Conservation (phyloP, 1,140 invertebrate genomes). For the Calliphora vicina region DNA sequence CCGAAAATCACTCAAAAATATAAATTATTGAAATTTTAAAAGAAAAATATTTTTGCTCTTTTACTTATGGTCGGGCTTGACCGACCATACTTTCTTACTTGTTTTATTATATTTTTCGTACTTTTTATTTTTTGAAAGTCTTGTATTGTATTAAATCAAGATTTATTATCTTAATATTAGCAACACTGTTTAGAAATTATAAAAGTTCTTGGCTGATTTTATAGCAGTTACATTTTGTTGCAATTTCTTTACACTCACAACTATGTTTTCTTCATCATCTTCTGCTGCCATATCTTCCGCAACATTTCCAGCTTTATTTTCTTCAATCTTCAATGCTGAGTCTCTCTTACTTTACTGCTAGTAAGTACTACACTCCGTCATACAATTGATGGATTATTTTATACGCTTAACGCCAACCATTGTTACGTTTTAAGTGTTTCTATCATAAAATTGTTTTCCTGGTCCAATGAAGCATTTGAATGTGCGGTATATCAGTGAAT, state of each 20-base stretch:
- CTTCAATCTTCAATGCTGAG: no score
- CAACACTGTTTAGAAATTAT: background rate
- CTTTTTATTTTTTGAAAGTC: no score
- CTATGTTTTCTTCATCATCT: background rate
- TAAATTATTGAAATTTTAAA: no score
- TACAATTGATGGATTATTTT: conserved; percentile 26
- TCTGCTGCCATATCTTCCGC: no score
- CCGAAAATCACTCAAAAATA: no score
- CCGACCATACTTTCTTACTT: no score
- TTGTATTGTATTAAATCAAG: background rate
- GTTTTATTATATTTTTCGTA: background rate
- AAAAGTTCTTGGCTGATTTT: background rate
- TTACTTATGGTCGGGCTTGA: no score
- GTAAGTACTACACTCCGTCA: no score
- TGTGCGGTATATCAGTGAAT: no score
- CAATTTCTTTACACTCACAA: background rate
- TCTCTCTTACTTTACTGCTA: no score
- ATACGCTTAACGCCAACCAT: conserved; percentile 10
- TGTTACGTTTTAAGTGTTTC: background rate
- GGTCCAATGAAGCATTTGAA: no score
- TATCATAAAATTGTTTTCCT: conserved; percentile 4
- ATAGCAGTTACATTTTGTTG: conserved; percentile 27
- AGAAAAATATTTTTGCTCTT: no score
- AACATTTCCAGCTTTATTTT: background rate
- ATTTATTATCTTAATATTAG: background rate